Conservation (phyloP, 1,140 invertebrate genomes). For the Cephus cinctus region DNA sequence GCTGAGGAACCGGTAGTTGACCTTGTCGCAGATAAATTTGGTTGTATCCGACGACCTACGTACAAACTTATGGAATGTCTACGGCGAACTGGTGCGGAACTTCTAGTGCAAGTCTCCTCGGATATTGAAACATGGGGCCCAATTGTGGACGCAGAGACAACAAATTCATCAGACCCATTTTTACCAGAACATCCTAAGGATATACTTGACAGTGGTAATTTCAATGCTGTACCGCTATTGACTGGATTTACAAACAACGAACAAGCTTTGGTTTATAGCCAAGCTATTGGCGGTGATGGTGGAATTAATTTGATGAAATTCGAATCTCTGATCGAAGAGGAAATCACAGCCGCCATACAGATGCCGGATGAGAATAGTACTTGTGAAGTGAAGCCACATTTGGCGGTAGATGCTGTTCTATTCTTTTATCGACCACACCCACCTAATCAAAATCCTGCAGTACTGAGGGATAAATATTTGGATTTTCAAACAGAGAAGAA, state of each 20-base stretch:
- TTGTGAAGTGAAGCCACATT: slow-evolving; percentile 67
- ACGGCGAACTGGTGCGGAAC: slow-evolving; percentile 59
- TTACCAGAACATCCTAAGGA: slow-evolving; percentile 64
- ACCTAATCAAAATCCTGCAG: slow-evolving; percentile 59
- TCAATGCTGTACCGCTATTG: slow-evolving; percentile 66
- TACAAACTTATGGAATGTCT: slow-evolving; percentile 67
- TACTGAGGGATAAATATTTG: slow-evolving; percentile 62
- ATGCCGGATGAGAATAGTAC: slow-evolving; percentile 59
- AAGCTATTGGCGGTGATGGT: slow-evolving; percentile 58
- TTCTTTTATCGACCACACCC: slow-evolving; percentile 73
- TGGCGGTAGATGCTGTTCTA: slow-evolving; percentile 69
- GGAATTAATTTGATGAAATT: slow-evolving; percentile 59
- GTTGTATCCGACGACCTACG: slow-evolving; percentile 65
- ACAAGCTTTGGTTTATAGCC: slow-evolving; percentile 61
- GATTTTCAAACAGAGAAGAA: slow-evolving; percentile 73
- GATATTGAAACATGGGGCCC: slow-evolving; percentile 71
- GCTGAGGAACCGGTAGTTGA: slow-evolving; percentile 57
- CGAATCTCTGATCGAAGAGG: slow-evolving; percentile 62
- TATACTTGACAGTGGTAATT: slow-evolving; percentile 61
- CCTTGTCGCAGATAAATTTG: slow-evolving; percentile 62
- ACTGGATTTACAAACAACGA: slow-evolving; percentile 78
- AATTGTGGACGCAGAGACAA: slow-evolving; percentile 69
- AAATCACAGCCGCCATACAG: slow-evolving; percentile 48
- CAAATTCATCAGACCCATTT: slow-evolving; percentile 66
- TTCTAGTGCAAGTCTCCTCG: slow-evolving; percentile 62